These are phyloP conservation scores for Atractosteus spatula DNA, from an alignment of 2,113 vertebrate genomes.

Conservation along the genomic window DNA sequence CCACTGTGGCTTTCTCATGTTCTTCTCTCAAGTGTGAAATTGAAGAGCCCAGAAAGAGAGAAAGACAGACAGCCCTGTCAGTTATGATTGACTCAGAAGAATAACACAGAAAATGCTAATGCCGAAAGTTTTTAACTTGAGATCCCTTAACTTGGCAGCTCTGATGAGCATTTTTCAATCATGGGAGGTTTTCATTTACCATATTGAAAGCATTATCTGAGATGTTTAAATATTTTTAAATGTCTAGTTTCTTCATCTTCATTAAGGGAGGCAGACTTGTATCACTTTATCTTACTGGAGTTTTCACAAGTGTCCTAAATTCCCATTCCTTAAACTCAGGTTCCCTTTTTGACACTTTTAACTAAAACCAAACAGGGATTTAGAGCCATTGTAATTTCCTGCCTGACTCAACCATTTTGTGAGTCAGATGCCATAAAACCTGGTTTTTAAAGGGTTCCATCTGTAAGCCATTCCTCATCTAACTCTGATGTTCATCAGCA, in stretches of 20 bases:
- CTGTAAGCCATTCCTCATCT: not conserved
- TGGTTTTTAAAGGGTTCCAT: conserved; percentile 1
- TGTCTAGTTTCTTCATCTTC: not conserved
- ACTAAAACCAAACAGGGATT: not conserved
- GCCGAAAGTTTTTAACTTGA: not conserved
- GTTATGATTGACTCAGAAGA: not conserved
- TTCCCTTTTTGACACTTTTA: not conserved
- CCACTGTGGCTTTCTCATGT: not conserved
- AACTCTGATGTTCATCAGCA: not conserved
- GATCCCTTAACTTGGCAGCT: not conserved
- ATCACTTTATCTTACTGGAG: not conserved
- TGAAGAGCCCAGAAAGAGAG: not conserved
- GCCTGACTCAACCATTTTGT: conserved; percentile 8
- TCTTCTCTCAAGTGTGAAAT: not conserved
- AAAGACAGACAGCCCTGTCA: not conserved
- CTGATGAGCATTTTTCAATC: not conserved
- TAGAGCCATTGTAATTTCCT: conserved; percentile 16
- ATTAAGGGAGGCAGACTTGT: not conserved
- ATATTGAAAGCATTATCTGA: not conserved
- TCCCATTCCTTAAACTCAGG: not conserved
- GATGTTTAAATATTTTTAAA: conserved; percentile 12
- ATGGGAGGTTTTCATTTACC: not conserved
- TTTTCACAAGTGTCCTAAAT: not conserved
- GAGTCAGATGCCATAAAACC: conserved; percentile 17
- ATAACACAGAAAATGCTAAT: not conserved